Evolutionary conservation across 2,888 invertebrate genomes (phyloP), one percentile per base, ranked within the genome.

Genomic region (Noctuana brunneofusca): DNA sequence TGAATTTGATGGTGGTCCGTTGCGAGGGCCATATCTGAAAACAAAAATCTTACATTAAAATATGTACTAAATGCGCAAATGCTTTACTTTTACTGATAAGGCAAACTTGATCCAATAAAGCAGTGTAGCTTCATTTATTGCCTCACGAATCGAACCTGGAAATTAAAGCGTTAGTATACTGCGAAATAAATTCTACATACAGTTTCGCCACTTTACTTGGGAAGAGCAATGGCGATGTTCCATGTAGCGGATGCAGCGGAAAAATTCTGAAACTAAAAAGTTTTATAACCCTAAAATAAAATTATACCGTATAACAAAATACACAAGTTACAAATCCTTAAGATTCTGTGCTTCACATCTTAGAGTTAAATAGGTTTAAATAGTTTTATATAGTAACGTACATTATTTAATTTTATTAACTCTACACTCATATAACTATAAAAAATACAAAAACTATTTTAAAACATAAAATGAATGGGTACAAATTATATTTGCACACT

Each of bases 21-120:
- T 80, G 71, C 90, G 81, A 64, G 86, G 78, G 38, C 86, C 86
- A 78, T 88, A 92, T 76, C 92, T 92, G 91, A 55, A 85, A 86
- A 32, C 22, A 50, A 38, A 63, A 41, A 63, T 32, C 50, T 30
- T 20, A 49, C 24, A n/a, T 58, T 48, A 56, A 43, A 22, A n/a
- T 43, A 11, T 50, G n/a, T 30, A 27, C 18, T 2, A 43, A 12
- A 11, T 27, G 52, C 53, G 27, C 58, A 48, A 53, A 8, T 43
- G 27, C 46, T 16, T 55, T 27, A 55, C 11, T 56, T 54, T 56
- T 43, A 27, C 4, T 27, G 5, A 30, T 41, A 35, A n/a, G 11
- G 24, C 41, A 54, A 12, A 35, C 9, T 20, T 22, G n/a, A 48
- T 43, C 43, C 12, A 48, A 38, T 58, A 59, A 52, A 59, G 20